These are phyloP conservation scores for Dasypus novemcinctus DNA, from an alignment of 2,113 vertebrate species.

Conservation along the genomic window DNA sequence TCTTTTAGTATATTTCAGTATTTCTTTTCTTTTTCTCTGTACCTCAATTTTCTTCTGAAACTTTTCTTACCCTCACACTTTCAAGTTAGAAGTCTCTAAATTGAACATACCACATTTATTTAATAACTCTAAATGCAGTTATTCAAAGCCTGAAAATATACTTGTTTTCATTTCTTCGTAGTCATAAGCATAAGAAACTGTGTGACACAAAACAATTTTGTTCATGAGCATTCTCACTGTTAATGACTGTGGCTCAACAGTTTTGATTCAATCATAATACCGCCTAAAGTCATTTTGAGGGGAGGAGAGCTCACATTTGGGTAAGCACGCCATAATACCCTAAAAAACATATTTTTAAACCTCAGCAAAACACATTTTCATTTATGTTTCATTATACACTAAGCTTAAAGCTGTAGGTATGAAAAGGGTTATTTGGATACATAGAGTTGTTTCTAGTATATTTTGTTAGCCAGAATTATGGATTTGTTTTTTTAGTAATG, in stretches of 20 bases:
- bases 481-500: background rate
- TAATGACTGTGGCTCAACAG: background rate
- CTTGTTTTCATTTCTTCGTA: background rate
- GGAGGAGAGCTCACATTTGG: background rate
- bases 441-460: background rate
- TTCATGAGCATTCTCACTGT: background rate
- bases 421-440: background rate
- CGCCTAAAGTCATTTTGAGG: background rate
- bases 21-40: background rate
- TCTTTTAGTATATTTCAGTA: background rate
- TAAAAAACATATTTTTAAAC: background rate
- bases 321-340: background rate
- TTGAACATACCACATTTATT: background rate
- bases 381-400: background rate
- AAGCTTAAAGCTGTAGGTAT: background rate
- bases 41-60: background rate
- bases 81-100: background rate
- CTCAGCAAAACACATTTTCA: background rate
- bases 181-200: background rate
- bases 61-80: background rate
- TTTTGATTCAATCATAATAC: background rate
- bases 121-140: background rate
- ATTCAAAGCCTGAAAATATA: background rate
- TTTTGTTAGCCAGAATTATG: background rate
- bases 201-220: background rate